A percentile compares a stretch with the other conserved stretches of the same genome.
Evolutionary conservation across 2,797 vertebrate species (phyloP).

Genomic region (Petrocephalus sullivani): DNA sequence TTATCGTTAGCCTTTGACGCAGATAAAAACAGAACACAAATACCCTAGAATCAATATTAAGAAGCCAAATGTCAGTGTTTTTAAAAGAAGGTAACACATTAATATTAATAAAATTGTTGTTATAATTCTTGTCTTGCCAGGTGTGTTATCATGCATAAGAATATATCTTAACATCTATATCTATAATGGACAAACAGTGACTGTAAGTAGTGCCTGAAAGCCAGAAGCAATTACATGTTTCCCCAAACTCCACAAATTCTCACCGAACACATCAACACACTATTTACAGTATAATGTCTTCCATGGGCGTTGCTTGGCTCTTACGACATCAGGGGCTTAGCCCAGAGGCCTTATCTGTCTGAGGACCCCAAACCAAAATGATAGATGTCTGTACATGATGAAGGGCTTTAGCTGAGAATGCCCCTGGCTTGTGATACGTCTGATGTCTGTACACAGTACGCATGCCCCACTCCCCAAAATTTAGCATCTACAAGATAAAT

Average conservation of each 20-base stretch:
- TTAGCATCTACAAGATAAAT: not conserved
- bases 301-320: not conserved
- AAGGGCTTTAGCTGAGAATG: not conserved
- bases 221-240: not conserved
- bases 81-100: not conserved
- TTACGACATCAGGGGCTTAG: not conserved
- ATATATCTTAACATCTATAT: not conserved
- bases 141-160: not conserved
- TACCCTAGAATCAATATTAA: not conserved
- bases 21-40: not conserved
- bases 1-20: not conserved
- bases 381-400: not conserved
- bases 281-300: not conserved
- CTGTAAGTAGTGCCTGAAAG: not conserved
- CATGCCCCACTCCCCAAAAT: not conserved
- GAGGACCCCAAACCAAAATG: not conserved
- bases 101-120: not conserved
- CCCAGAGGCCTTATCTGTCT: not conserved
- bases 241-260: not conserved
- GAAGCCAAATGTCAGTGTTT: not conserved
- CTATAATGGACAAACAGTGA: too few species aligned
- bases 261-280: not conserved
- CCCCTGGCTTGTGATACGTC: not conserved
- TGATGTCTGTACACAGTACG: not conserved
- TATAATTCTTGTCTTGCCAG: not conserved